Base-by-base conservation (phyloP, 2,888 invertebrate species). In the Caenorhabditis zanzibari region DNA sequence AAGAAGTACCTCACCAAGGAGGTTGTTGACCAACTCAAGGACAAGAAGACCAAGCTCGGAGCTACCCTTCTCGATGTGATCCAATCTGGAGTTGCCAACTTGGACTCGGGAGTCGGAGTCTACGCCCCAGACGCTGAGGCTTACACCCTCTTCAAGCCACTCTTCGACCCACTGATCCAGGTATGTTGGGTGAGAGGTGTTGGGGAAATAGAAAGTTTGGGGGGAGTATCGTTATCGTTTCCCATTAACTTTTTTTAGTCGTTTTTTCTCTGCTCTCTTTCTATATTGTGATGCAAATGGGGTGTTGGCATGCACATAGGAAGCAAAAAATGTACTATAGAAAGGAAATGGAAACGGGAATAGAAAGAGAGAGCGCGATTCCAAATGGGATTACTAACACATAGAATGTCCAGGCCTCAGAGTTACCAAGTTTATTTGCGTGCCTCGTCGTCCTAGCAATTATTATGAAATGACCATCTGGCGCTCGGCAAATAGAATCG, bases 101-200 rank as follows among this genome's bases (percentile, higher is more conserved):
- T 95, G 93, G 97, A 98, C 94, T 97, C 97, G 88, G 97, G 97
- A 92, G 96, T 97, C 87, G 97, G 98, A 81, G 88, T 90, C 75
- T 90, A 98, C 93, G 98, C 98, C 82, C 97, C 97, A 85, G 98
- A 98, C 93, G 97, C 97, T 86, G 97, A 98, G 94, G 93, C 97
- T 75, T 98, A 98, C 95, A 95, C 95, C 90, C 95, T 96, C 76
- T 98, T 98, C 93, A 95, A 96, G 86, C 96, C 96, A 79, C 94
- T 98, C 90, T 98, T 98, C 94, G 96, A 98, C 94, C 97, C 97
- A 93, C 96, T 98, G 94, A 98, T 98, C 93, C 96, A 92, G 87
- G 90, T 85, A 69, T 4, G 63, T 44, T 32, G 52, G 44, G 44
- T 5, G 12, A 5, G 19, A 54, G 35, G 32, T 32, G 32, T 32